Evolutionary conservation across 2,888 invertebrate genomes (phyloP).

Genomic region (Drosophila austrosaltans): DNA sequence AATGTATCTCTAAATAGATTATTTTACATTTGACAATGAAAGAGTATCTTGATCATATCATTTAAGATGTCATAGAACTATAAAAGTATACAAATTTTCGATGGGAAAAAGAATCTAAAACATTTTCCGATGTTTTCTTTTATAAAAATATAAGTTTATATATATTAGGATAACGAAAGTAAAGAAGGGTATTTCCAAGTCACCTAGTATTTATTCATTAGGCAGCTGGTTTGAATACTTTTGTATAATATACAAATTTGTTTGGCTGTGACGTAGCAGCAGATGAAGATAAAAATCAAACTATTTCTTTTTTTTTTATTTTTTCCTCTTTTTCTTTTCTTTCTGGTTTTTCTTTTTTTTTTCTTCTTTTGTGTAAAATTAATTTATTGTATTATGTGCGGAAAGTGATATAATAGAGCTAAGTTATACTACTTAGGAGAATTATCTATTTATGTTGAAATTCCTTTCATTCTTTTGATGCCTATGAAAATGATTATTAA

Average conservation of each 20-base stretch:
- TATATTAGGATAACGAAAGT: not conserved
- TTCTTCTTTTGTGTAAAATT: constrained; percentile 50
- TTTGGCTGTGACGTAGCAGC: constrained; percentile 46
- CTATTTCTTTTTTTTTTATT: not conserved
- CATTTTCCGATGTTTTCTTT: no score
- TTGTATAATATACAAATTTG: constrained; percentile 13
- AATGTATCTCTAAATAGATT: constrained; percentile 23
- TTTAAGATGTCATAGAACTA: not conserved
- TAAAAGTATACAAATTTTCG: not conserved
- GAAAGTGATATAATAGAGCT: constrained; percentile 63
- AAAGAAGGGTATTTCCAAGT: not conserved
- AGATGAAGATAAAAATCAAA: constrained; percentile 22
- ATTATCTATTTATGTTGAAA: constrained; percentile 57
- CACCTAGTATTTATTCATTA: not conserved
- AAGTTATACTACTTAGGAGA: constrained; percentile 15
- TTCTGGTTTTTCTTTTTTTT: not conserved
- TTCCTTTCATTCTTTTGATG: constrained; percentile 41
- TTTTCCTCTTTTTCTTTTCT: not conserved
- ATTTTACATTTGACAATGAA: not conserved
- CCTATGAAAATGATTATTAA: constrained; percentile 45
- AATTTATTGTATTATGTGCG: constrained; percentile 73
- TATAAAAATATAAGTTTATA: no score
- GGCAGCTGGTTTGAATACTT: not conserved
- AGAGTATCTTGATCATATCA: constrained; percentile 13
- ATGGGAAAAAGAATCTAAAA: not conserved